Base-by-base conservation (phyloP, 2,888 invertebrate genomes). In the Bombyx huttoni region DNA sequence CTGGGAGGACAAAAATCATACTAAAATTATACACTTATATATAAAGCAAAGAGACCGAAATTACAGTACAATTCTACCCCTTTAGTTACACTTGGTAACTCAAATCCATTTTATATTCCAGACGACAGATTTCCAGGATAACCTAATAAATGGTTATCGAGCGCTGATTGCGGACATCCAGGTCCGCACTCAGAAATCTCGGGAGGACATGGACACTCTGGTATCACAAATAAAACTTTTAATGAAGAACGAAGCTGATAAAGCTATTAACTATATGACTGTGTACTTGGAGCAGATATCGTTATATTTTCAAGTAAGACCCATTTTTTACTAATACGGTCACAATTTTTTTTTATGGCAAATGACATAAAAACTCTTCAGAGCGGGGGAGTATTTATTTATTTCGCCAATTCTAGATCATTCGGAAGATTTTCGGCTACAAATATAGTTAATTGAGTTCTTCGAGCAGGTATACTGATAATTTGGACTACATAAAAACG, bases 161-260 rank as follows among this genome's bases (percentile, higher is more conserved):
- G 78, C 85, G 2, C 65, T 88, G 52, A 88, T 88, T 56, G 84
- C 87, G 40, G 88, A 87, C 62, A 86, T 88, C 55, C 88, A 88
- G 59, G 71, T 86, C 46, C 73, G 88, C 13, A 85, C 88, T 1
- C 86, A 85, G 54, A 87, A 87, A 58, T 87, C 87, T 8, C 64
- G 85, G 12, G 88, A 88, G 57, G 88, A 88, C 55, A 88, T 88
- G 88, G 88, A 87, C 67, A 87, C 87, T 1, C 65, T 88, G 10
- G 83, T 88, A 48, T 88, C 88, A 6, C 88, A 88, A 64, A 86
- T 88, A 53, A 88, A 88, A 57, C 68, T 88, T 0, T 75, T 88
- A 33, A 88, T 88, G 88, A 88, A 88, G 56, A 88, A 88, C 51
- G 88, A 88, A 60, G 88, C 88, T 0, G 88, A 88, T 52, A 88